Evolutionary conservation across 1,140 invertebrate species (phyloP).

Genomic region (Trachymyrmex septentrionalis): DNA sequence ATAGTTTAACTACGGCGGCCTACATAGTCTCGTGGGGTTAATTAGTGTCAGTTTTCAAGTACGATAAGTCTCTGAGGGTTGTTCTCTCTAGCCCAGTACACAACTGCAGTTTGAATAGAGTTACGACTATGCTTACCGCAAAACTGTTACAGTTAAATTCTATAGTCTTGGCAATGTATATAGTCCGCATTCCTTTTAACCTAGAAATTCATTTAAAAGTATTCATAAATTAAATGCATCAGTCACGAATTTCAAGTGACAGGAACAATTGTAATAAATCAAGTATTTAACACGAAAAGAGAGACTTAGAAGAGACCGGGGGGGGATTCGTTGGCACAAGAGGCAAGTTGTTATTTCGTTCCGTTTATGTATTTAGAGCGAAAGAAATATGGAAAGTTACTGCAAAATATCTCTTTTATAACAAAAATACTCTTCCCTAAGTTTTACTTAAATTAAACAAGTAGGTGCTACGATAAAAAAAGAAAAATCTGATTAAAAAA

Average conservation of each 20-base stretch:
- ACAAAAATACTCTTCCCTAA: no score
- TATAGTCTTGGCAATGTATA: conserved; percentile 64
- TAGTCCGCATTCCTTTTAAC: conserved; percentile 48
- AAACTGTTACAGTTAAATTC: conserved; percentile 65
- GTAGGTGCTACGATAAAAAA: no score
- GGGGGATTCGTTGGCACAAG: no score
- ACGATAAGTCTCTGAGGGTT: conserved; percentile 72
- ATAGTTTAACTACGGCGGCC: conserved; percentile 69
- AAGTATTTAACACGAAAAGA: conserved; percentile 60
- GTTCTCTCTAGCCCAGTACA: conserved; percentile 60
- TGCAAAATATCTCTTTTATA: no score
- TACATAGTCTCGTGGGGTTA: conserved; percentile 65
- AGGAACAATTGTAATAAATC: conserved; percentile 53
- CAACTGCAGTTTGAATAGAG: conserved; percentile 75
- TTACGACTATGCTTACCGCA: conserved; percentile 69
- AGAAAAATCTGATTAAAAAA: no score
- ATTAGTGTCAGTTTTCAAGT: conserved; percentile 76
- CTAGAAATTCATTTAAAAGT: conserved; percentile 24
- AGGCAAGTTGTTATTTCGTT: no score
- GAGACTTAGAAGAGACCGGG: conserved; percentile 1
- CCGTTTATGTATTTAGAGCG: no score
- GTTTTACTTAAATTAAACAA: no score
- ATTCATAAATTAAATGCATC: not conserved
- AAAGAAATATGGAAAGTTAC: no score
- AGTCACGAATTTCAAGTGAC: not conserved